phyloP scores from a whole-genome alignment of 2,888 invertebrate genomes.

The Adineta ricciae region DNA sequence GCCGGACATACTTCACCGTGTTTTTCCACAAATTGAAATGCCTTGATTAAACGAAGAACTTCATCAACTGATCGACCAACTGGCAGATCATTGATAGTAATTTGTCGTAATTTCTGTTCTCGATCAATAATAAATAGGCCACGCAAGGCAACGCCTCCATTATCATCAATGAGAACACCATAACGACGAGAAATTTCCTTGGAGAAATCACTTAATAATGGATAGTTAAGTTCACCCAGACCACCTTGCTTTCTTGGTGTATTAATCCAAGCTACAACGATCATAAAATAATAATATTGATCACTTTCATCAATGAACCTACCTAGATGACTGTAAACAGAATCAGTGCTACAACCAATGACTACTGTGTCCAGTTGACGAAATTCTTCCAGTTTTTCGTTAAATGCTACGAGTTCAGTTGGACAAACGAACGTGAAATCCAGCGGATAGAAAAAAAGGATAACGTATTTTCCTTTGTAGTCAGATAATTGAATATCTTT shows the following conservation, averaged over 20 bases:
- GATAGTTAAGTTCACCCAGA: conserved; percentile 73
- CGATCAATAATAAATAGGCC: conserved; percentile 78
- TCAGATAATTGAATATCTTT: conserved; percentile 45
- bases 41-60: conserved; percentile 70
- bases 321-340: conserved; percentile 87
- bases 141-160: conserved; percentile 52
- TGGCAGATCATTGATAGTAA: conserved; percentile 77
- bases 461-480: conserved; percentile 47
- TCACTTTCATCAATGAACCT: conserved; percentile 73
- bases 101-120: conserved; percentile 62
- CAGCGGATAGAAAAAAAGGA: conserved; percentile 50
- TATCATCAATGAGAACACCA: conserved; percentile 70
- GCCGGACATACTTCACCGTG: conserved; percentile 93
- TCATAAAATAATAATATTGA: not conserved
- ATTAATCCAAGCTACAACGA: conserved; percentile 25
- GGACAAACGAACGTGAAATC: conserved; percentile 73
- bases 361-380: conserved; percentile 61
- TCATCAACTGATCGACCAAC: conserved; percentile 83
- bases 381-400: conserved; percentile 68
- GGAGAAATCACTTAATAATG: conserved; percentile 76
- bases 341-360: conserved; percentile 86
- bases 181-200: conserved; percentile 74
- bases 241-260: conserved; percentile 53
- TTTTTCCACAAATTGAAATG: conserved; percentile 78
- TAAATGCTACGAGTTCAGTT: conserved; percentile 85